Conservation (phyloP, 2,888 invertebrate species). For the Troides helena region DNA sequence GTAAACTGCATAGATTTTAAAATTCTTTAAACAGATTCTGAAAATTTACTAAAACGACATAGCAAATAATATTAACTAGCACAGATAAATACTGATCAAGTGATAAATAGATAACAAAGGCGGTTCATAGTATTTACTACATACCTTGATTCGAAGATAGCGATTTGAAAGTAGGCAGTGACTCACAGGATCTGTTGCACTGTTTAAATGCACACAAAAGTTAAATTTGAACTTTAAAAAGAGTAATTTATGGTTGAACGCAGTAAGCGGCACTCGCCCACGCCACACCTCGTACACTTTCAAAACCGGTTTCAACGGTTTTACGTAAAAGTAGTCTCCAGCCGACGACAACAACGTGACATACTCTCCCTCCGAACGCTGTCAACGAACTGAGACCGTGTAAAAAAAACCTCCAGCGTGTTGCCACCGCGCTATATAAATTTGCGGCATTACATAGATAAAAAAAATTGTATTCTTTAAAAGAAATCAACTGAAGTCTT, state of each 20-base stretch:
- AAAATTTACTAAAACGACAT: too few species aligned
- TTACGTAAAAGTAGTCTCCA: slow-evolving; percentile 68
- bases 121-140: slow-evolving; percentile 15
- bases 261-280: slow-evolving; percentile 65
- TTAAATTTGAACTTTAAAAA: slow-evolving; percentile 49
- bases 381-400: slow-evolving; percentile 49
- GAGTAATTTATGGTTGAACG: slow-evolving; percentile 61
- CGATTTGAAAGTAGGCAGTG: slow-evolving; percentile 39
- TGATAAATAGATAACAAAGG: slow-evolving; percentile 27
- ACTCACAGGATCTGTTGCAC: slow-evolving; percentile 38
- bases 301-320: slow-evolving; percentile 67
- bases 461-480: neutral
- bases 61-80: neutral
- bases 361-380: slow-evolving; percentile 44
- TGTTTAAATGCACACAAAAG: slow-evolving; percentile 35
- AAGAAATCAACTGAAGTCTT: neutral
- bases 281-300: slow-evolving; percentile 75
- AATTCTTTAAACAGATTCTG: too few species aligned
- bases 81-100: slow-evolving; percentile 8
- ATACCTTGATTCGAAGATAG: slow-evolving; percentile 35
- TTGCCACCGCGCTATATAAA: slow-evolving; percentile 43
- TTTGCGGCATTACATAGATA: slow-evolving; percentile 5
- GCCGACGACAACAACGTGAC: slow-evolving; percentile 42
- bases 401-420: slow-evolving; percentile 53
- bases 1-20: too few species aligned